Evolutionary conservation across 1,140 invertebrate species (phyloP).

Genomic region (Hylaeus volcanicus): DNA sequence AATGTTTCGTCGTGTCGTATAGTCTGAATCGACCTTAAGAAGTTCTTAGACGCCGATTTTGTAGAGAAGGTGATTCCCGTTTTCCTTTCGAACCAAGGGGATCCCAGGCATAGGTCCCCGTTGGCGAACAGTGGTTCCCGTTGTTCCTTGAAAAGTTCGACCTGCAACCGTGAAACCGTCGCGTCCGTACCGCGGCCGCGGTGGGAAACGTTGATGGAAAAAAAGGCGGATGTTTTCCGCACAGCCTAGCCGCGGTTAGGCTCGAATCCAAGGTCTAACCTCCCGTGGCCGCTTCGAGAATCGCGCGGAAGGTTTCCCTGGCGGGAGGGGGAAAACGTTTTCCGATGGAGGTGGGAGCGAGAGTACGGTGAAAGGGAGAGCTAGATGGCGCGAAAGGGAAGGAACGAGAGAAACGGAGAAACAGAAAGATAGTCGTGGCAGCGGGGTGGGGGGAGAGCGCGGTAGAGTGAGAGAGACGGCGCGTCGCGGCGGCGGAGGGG

Average conservation of each 20-base stretch:
- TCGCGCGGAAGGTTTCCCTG: slow-evolving; percentile 53
- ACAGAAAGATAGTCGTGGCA: not conserved
- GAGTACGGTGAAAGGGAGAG: not conserved
- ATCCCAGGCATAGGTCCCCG: not conserved
- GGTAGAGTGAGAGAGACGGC: not conserved
- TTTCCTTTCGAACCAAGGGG: no score
- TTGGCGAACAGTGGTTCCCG: not conserved
- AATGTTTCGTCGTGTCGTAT: no score
- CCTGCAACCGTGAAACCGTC: slow-evolving; percentile 15
- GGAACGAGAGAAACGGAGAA: slow-evolving; percentile 12
- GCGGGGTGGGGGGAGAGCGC: not conserved
- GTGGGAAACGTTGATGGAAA: slow-evolving; percentile 8
- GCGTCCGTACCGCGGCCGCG: slow-evolving; percentile 5
- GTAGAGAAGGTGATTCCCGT: no score
- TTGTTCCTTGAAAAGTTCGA: not conserved
- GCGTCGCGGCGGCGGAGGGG: slow-evolving; percentile 5
- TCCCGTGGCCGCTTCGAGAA: slow-evolving; percentile 57
- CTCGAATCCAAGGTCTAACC: slow-evolving; percentile 61
- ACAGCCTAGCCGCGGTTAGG: slow-evolving; percentile 1
- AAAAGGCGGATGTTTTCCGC: slow-evolving; percentile 56
- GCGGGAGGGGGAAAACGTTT: slow-evolving; percentile 14
- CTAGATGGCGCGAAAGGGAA: slow-evolving; percentile 18
- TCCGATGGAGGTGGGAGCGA: not conserved
- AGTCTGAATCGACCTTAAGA: no score
- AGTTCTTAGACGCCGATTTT: no score